A percentile compares a stretch with the other conserved stretches of the same genome.
Conservation (phyloP, 2,888 invertebrate genomes). For the Macropis europaea region DNA sequence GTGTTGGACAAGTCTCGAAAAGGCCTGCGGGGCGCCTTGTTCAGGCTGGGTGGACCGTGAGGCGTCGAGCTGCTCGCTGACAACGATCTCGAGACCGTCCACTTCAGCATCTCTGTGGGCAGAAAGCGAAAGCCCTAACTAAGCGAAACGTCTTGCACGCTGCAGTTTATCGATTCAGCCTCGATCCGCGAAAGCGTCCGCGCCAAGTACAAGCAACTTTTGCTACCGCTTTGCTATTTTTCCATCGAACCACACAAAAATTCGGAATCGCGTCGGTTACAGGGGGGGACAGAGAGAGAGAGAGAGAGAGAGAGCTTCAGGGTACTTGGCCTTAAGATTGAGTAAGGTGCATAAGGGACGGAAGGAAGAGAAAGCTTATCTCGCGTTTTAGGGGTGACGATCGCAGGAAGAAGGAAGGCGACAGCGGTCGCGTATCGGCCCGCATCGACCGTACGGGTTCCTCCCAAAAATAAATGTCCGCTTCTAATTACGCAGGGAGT, state of each 20-base stretch:
- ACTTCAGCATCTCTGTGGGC: slow-evolving; percentile 76
- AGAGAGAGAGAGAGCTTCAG: no score
- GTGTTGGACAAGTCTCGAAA: slow-evolving; percentile 78
- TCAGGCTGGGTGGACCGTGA: slow-evolving; percentile 69
- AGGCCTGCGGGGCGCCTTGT: slow-evolving; percentile 70
- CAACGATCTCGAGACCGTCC: slow-evolving; percentile 79
- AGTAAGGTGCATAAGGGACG: background rate
- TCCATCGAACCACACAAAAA: no score
- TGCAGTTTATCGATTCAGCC: slow-evolving; percentile 7
- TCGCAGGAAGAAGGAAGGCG: slow-evolving; percentile 5
- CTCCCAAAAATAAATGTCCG: slow-evolving; percentile 32
- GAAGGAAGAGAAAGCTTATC: slow-evolving; percentile 7
- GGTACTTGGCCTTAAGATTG: no score
- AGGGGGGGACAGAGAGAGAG: no score
- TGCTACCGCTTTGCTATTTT: no score
- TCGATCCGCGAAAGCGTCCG: background rate
- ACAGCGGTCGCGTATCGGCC: background rate
- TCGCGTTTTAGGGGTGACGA: slow-evolving; percentile 2
- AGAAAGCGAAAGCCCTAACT: slow-evolving; percentile 19
- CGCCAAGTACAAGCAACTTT: no score
- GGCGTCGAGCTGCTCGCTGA: slow-evolving; percentile 77
- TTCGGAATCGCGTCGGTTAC: no score
- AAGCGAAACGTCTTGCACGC: slow-evolving; percentile 12
- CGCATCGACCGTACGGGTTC: background rate
- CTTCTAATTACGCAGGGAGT: slow-evolving; percentile 34